Percentiles rank a stretch among this genome's conserved stretches.
Evolutionary conservation across 2,797 vertebrate species (phyloP).

Genomic region (Discoglossus pictus): DNA sequence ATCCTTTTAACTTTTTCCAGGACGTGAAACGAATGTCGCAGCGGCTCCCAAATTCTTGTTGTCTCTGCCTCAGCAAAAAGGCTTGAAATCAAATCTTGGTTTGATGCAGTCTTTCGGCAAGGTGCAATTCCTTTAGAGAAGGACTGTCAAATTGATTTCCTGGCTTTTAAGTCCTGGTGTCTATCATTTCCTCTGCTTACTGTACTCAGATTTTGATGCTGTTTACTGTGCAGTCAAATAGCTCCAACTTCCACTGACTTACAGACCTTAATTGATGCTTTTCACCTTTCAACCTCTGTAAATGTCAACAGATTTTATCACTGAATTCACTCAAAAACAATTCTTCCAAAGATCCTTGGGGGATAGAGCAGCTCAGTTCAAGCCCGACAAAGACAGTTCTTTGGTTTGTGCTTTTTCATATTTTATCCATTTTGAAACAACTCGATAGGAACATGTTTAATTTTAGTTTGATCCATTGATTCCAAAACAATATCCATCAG

Average conservation of each 20-base stretch:
- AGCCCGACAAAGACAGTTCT: not conserved
- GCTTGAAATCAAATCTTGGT: constrained; percentile 35
- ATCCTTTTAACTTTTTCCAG: too few relatives aligned
- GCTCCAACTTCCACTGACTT: constrained; percentile 11
- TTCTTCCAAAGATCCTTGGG: constrained; percentile 2
- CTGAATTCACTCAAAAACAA: constrained; percentile 2
- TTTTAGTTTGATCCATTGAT: too few relatives aligned
- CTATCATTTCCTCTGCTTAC: constrained; percentile 28
- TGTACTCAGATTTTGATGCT: constrained; percentile 22
- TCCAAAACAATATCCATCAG: too few relatives aligned
- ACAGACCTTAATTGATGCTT: constrained; percentile 34
- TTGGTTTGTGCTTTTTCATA: not conserved
- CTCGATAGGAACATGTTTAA: too few relatives aligned
- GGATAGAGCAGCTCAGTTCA: not conserved
- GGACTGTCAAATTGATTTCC: constrained; percentile 44
- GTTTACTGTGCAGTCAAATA: constrained; percentile 40
- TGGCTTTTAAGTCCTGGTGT: constrained; percentile 30
- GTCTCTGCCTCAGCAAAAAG: constrained; percentile 4
- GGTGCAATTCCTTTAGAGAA: constrained; percentile 29
- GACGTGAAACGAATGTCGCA: too few relatives aligned
- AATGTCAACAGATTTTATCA: constrained; percentile 26
- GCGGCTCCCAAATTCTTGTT: constrained; percentile 8
- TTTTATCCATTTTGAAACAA: too few relatives aligned
- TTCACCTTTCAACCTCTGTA: constrained; percentile 37
- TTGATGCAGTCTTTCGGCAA: constrained; percentile 20